Percentiles rank a stretch among this genome's conserved stretches.
Evolutionary conservation across 2,888 invertebrate species (phyloP).

Genomic region (Ceriagrion tenellum): DNA sequence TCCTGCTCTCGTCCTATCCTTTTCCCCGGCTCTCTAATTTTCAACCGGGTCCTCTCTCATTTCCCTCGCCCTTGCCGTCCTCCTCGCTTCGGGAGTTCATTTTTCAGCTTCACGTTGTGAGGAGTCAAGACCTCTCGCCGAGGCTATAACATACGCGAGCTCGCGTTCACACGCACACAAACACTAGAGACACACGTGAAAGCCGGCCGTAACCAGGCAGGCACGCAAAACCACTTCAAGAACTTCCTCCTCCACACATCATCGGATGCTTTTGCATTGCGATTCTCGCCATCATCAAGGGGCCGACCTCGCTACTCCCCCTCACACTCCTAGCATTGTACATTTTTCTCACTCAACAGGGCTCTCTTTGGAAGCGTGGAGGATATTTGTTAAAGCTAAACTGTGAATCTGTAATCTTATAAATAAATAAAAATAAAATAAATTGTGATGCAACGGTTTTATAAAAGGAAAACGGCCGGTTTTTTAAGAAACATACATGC

Average conservation of each 20-base stretch:
- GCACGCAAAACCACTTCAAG: background rate
- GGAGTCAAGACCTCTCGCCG: background rate
- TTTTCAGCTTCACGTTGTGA: background rate
- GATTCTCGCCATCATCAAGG: background rate
- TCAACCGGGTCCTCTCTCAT: constrained; percentile 20
- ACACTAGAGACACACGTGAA: background rate
- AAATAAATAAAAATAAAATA: too few relatives aligned
- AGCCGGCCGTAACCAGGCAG: too few relatives aligned
- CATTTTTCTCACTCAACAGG: too few relatives aligned
- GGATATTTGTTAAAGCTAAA: too few relatives aligned
- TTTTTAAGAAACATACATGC: too few relatives aligned
- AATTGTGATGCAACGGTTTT: too few relatives aligned
- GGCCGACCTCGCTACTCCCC: background rate
- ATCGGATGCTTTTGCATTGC: background rate
- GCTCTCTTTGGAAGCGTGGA: too few relatives aligned
- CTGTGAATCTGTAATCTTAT: too few relatives aligned
- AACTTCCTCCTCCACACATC: background rate
- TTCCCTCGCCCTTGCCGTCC: background rate
- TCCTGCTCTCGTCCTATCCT: background rate
- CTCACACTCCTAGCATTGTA: background rate
- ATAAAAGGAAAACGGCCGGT: too few relatives aligned
- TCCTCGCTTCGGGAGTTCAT: background rate
- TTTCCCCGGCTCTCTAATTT: background rate
- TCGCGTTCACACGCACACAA: too few relatives aligned
- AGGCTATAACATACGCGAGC: too few relatives aligned